phyloP scores from a whole-genome alignment of 2,113 vertebrate genomes.

The Carettochelys insculpta region DNA sequence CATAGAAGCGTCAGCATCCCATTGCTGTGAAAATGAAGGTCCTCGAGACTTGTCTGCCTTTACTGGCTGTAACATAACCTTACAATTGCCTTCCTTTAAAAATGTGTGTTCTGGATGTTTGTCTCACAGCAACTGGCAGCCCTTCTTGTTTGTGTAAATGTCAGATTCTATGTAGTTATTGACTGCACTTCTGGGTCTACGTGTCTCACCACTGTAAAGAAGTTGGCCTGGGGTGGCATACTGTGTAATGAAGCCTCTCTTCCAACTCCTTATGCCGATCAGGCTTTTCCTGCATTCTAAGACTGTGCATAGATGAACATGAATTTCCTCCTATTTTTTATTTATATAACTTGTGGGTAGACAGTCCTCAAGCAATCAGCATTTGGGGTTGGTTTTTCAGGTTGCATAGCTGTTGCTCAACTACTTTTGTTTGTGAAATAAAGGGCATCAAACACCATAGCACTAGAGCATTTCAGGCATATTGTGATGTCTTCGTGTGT shows the following conservation, averaged over 20 bases:
- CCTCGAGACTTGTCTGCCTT: neutral
- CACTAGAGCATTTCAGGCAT: constrained; percentile 38
- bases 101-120: constrained; percentile 54
- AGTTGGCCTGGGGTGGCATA: constrained; percentile 41
- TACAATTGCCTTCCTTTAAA: constrained; percentile 31
- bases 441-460: neutral
- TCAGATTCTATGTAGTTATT: constrained; percentile 64
- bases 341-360: neutral
- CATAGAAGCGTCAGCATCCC: neutral
- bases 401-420: constrained; percentile 25
- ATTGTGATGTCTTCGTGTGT: neutral
- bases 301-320: neutral
- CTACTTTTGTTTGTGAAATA: constrained; percentile 37
- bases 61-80: neutral
- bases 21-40: neutral
- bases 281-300: constrained; percentile 5
- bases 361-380: fast-evolving
- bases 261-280: constrained; percentile 47
- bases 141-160: constrained; percentile 65
- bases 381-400: constrained; percentile 12
- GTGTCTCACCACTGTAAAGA: constrained; percentile 15
- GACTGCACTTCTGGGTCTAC: constrained; percentile 19
- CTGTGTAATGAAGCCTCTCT: constrained; percentile 61
- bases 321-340: constrained; percentile 25
- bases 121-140: constrained; percentile 58